Evolutionary conservation across 64 coral and sea anemone genomes (phyloP).

Genomic region (Montipora cactus): DNA sequence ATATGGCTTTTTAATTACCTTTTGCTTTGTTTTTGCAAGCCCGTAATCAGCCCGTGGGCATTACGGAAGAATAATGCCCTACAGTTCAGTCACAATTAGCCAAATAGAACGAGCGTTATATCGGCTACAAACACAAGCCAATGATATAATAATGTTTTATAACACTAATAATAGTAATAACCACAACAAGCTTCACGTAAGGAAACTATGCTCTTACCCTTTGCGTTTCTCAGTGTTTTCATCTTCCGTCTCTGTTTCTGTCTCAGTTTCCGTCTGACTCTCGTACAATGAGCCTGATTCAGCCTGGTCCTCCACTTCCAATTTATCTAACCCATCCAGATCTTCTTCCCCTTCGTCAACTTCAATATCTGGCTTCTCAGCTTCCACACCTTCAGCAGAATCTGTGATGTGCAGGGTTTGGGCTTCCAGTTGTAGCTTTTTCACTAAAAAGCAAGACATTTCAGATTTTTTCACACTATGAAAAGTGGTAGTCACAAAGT

Average conservation of each 20-base stretch:
- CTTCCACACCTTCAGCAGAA: neutral
- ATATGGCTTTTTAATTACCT: no score
- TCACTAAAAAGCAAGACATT: neutral
- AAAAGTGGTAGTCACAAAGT: neutral
- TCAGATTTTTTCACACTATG: neutral
- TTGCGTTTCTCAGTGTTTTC: neutral
- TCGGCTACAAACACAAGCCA: no score
- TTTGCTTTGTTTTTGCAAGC: no score
- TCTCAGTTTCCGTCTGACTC: conserved; percentile 2
- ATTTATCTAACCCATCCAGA: neutral
- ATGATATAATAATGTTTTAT: no score
- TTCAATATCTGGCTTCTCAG: conserved; percentile 1
- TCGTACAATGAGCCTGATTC: neutral
- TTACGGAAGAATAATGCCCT: no score
- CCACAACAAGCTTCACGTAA: neutral
- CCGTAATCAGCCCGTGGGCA: no score
- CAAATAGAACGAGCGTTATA: no score
- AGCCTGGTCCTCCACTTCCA: neutral
- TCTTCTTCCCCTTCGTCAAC: neutral
- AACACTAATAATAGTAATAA: neutral
- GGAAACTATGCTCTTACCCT: neutral
- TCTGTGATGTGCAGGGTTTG: neutral
- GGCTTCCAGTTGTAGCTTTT: neutral
- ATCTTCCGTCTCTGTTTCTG: neutral
- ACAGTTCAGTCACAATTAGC: no score